These are phyloP conservation scores for Tanypteryx hageni DNA, from an alignment of 2,888 invertebrate species.

Conservation along the genomic window DNA sequence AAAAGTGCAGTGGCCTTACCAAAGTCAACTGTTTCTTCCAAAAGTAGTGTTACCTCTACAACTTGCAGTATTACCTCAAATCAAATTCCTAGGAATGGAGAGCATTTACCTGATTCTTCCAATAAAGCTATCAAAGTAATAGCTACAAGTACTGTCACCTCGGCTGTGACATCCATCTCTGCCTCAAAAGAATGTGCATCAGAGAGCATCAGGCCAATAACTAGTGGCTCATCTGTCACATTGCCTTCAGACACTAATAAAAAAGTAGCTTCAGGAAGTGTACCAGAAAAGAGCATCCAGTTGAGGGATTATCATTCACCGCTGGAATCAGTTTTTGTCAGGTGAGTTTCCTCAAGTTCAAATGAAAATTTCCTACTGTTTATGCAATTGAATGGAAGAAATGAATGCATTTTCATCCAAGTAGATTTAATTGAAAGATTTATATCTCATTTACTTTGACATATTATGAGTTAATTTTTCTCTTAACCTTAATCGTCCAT, in stretches of 20 bases:
- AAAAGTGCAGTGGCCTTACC: background rate
- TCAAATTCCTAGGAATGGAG: background rate
- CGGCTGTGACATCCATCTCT: background rate
- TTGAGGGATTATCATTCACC: constrained; percentile 43
- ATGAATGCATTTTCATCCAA: too few relatives aligned
- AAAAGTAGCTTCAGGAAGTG: background rate
- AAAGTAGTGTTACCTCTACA: background rate
- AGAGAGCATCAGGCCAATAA: background rate
- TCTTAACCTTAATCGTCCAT: too few relatives aligned
- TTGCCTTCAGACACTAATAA: background rate
- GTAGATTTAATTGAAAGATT: too few relatives aligned
- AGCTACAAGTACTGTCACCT: background rate
- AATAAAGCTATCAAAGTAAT: background rate
- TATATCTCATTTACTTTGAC: too few relatives aligned
- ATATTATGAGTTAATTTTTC: too few relatives aligned
- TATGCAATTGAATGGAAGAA: too few relatives aligned
- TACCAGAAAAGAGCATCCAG: background rate
- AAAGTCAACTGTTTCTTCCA: background rate
- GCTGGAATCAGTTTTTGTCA: background rate
- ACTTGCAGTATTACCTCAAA: background rate
- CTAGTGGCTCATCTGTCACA: background rate
- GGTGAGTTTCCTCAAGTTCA: too few relatives aligned
- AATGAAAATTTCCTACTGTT: too few relatives aligned
- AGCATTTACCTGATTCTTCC: background rate
- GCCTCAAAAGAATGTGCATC: background rate